Base-by-base conservation (phyloP, 2,888 invertebrate genomes). In the Hedya salicella region DNA sequence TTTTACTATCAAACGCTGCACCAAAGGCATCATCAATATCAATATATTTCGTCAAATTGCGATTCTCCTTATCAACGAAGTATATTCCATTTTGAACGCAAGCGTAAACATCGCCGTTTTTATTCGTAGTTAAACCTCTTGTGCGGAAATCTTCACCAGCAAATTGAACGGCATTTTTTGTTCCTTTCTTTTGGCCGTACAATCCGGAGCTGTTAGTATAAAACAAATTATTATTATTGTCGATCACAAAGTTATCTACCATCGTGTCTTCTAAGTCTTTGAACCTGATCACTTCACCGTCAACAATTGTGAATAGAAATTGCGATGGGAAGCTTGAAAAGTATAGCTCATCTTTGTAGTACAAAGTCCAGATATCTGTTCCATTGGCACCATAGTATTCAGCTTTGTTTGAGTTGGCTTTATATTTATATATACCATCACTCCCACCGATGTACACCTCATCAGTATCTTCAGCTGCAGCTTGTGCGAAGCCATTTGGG, bases 191-290 rank as follows among this genome's bases (percentile, higher is more conserved):
- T 68, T 87, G 85, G 42, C 81, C 75, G 40, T 77, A 90, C 11
- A 90, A 67, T 2, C 89, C 91, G 5, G 86, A 82, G 0, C 71
- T 71, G 67, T 90, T 90, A 0, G 84, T 82, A 62, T 77, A 90
- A 67, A 85, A 87, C 62, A 88, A 79, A 0, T 73, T 68, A 63
- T 84, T 70, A 8, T 86, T 79, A 48, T 80, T 75, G 42, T 89
- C 91, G 14, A 89, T 85, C 11, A 85, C 74, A 46, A 91, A 88
- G 17, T 80, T 78, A 56, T 86, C 86, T 0, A 89, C 84, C 76
- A 87, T 87, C 0, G 85, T 87, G 46, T 89, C 86, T 79, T 90
- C 86, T 9, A 90, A 75, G 68, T 89, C 88, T 57, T 73, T 69
- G 30, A 85, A 85, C 57, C 84, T 78, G 2, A 39, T 68, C 1